These are phyloP conservation scores for Halichondria panicea DNA, from an alignment of 37 sponge, comb jelly and placozoan genomes.

Conservation along the genomic window DNA sequence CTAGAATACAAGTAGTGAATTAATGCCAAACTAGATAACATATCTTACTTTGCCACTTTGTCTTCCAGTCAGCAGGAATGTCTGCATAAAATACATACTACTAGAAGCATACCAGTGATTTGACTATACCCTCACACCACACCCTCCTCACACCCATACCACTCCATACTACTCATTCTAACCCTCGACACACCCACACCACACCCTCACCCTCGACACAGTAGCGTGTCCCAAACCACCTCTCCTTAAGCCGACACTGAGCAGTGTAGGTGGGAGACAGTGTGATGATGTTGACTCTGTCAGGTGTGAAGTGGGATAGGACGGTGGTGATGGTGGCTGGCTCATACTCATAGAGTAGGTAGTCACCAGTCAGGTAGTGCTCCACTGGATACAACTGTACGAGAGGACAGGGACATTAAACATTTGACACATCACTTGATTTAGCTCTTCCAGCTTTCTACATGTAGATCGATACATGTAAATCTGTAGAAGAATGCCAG, in stretches of 20 bases:
- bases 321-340: slow-evolving; percentile 44
- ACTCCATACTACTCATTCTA: not conserved
- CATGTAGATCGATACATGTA: no score
- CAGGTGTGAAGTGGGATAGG: slow-evolving; percentile 22
- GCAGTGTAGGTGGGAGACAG: slow-evolving; percentile 13
- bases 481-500: no score
- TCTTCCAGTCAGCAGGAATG: slow-evolving; percentile 38
- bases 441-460: no score
- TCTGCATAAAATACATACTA: slow-evolving; percentile 26
- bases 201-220: slow-evolving; percentile 32
- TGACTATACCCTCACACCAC: no score
- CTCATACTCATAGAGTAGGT: slow-evolving; percentile 62
- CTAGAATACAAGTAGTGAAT: slow-evolving; percentile 4
- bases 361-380: slow-evolving; percentile 68
- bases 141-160: no score
- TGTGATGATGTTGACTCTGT: slow-evolving; percentile 30
- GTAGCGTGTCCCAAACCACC: slow-evolving; percentile 66
- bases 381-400: slow-evolving; percentile 55
- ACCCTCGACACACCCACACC: not conserved
- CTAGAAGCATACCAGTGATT: not conserved
- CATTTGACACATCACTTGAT: no score
- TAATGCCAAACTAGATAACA: not conserved
- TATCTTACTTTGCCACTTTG: not conserved
- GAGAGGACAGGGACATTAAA: not conserved
- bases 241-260: slow-evolving; percentile 38